Percentiles rank a stretch among this genome's conserved stretches.
Conservation (phyloP, 2,113 vertebrate genomes). For the Bujurquina vittata region DNA sequence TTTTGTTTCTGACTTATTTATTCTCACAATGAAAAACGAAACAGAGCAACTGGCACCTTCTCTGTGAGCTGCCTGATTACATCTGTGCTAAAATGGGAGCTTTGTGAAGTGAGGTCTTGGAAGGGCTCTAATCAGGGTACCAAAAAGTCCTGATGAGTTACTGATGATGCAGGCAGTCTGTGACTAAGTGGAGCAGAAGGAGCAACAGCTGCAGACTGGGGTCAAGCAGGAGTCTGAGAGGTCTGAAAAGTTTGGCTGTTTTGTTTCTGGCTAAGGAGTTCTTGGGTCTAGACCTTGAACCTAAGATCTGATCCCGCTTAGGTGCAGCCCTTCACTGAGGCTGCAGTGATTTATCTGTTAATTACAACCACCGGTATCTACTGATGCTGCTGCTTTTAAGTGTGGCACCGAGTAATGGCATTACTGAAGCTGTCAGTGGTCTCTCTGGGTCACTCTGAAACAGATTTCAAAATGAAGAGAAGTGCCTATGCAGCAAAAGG, state of each 20-base stretch:
- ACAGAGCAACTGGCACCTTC: background rate
- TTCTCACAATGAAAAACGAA: background rate
- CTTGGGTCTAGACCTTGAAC: conserved; percentile 18
- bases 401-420: conserved; percentile 12
- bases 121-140: conserved; percentile 41
- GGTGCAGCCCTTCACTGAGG: background rate
- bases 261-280: background rate
- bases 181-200: conserved; percentile 37
- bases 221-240: conserved; percentile 23
- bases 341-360: conserved; percentile 7
- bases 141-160: conserved; percentile 45
- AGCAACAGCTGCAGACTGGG: conserved; percentile 44
- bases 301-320: conserved; percentile 1
- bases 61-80: conserved; percentile 36
- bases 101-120: conserved; percentile 33
- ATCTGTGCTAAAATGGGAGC: background rate
- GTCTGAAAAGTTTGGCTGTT: conserved; percentile 7
- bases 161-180: conserved; percentile 49
- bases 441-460: conserved; percentile 59
- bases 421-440: conserved; percentile 51
- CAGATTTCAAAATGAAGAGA: conserved; percentile 65
- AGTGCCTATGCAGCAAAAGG: conserved; percentile 61
- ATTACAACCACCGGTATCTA: conserved; percentile 14
- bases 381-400: conserved; percentile 8
- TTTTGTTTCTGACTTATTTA: background rate